Conservation (phyloP, 2,113 vertebrate species). For the Amia ocellicauda region DNA sequence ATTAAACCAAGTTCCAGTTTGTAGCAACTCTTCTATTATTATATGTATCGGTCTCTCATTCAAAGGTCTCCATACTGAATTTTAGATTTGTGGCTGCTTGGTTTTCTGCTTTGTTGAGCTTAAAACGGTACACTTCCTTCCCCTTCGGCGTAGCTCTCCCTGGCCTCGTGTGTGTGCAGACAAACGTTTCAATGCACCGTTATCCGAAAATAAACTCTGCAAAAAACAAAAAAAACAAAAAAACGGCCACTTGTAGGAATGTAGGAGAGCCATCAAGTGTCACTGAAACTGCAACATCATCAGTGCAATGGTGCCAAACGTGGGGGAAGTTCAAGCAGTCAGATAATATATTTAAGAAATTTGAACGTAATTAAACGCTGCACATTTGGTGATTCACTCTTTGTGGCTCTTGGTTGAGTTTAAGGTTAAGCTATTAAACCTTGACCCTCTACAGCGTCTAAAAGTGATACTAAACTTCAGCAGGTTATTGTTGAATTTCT, state of each 20-base stretch:
- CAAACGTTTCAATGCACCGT: no score
- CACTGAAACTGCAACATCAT: no score
- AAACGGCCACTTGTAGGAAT: no score
- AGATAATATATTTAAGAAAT: background rate
- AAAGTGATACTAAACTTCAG: background rate
- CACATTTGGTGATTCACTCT: background rate
- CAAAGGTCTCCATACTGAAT: background rate
- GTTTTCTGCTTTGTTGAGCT: background rate
- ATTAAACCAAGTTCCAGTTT: no score
- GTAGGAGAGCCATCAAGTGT: no score
- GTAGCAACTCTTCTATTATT: no score
- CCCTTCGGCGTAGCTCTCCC: background rate
- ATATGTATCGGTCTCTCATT: no score
- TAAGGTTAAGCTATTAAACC: constrained; percentile 11
- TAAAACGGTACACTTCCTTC: constrained; percentile 1
- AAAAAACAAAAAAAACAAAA: no score
- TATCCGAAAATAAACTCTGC: no score
- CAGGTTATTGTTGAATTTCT: background rate
- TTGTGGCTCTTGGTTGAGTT: background rate
- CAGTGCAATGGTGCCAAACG: background rate
- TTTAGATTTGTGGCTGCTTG: background rate
- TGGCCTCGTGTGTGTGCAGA: no score
- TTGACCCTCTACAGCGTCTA: background rate
- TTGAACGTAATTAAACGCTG: background rate
- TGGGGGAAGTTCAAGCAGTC: background rate